Evolutionary conservation across 2,888 invertebrate genomes (phyloP), one percentile per base, ranked within the genome.

Genomic region (Rhamnusium bicolor): DNA sequence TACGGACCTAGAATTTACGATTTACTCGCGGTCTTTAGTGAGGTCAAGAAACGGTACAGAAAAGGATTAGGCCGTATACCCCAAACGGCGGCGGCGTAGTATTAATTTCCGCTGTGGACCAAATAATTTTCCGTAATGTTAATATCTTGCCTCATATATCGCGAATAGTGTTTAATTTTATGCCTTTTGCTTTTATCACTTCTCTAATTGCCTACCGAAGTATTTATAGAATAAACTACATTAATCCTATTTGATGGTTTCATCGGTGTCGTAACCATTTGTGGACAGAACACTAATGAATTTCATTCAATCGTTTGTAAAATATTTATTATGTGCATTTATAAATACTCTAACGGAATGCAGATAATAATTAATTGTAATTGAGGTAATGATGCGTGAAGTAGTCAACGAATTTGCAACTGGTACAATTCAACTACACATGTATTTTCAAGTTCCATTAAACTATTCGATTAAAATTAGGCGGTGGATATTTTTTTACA

Each of bases 331-430:
- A 24, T 7, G 14, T 14, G 54, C 54, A 27, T 27, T 56, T 21
- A 56, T 56, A 56, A 56, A 56, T 56, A 27, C 27, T 16, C 24
- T n/a, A 24, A 21, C 14, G 54, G 54, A 56, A 56, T 56, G 27
- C 54, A 56, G 24, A 56, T 56, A 24, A 56, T 27, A 56, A 56
- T 56, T 56, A 56, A 56, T 56, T 56, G 54, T 40, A 40, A 40
- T 56, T 7, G 27, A 56, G 16, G 4, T 27, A 24, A 24, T 27
- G 54, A 16, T 27, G 27, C 54, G 14, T 56, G 54, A 56, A 56
- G 27, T 27, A 5, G 54, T 40, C 40, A 40, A 40, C n/a, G n/a
- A 40, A 40, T 40, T 40, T 3, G 2, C 40, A 40, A 40, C n/a
- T 2, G 12, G 10, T 5, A 32, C 10, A 32, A 32, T 10, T 32